These are phyloP conservation scores for Psix sp. DNA, from an alignment of 1,140 invertebrate species.

Conservation along the genomic window DNA sequence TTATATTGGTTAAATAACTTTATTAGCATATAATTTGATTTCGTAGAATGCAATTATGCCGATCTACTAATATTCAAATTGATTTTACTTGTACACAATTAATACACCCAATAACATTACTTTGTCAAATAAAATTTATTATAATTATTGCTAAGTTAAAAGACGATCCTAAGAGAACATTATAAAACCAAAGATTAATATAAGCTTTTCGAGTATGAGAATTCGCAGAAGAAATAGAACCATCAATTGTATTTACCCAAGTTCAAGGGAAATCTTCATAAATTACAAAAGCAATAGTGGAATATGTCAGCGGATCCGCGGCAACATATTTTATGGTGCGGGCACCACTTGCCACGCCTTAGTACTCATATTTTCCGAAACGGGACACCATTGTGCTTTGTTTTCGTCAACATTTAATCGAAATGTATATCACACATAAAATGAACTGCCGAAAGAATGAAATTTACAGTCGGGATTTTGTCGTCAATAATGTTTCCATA, in stretches of 20 bases:
- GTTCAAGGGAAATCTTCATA: no score
- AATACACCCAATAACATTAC: neutral
- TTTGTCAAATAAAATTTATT: no score
- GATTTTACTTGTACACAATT: neutral
- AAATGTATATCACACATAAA: constrained; percentile 42
- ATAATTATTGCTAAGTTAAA: no score
- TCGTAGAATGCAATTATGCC: neutral
- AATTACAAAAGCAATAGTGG: no score
- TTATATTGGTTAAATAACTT: neutral
- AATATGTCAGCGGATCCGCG: no score
- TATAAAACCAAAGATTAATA: no score
- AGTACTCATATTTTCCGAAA: constrained; percentile 12
- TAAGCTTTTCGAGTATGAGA: no score
- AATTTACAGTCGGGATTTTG: constrained; percentile 45
- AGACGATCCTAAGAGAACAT: no score
- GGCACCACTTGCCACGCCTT: no score
- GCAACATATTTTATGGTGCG: no score
- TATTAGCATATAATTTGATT: neutral
- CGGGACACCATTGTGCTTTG: constrained; percentile 11
- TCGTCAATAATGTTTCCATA: constrained; percentile 33
- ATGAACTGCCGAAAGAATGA: constrained; percentile 40
- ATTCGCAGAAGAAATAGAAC: no score
- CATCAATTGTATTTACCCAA: no score
- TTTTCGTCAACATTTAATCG: constrained; percentile 23
- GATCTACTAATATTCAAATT: neutral